Percentiles rank a stretch among this genome's conserved stretches.
Conservation (phyloP, 2,797 vertebrate species). For the Pteronotus mesoamericanus region DNA sequence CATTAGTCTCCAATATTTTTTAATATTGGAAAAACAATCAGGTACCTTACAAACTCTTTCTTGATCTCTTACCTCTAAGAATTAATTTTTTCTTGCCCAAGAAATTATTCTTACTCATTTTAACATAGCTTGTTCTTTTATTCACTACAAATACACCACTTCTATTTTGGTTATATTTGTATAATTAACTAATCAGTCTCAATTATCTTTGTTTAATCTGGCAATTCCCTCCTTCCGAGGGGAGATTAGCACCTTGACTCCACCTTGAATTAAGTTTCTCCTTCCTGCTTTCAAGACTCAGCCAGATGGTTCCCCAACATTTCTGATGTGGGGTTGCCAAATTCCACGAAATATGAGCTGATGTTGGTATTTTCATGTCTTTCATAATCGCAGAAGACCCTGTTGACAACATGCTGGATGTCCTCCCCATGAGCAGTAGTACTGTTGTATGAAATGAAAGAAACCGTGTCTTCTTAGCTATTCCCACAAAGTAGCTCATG, state of each 20-base stretch:
- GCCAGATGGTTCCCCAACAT: conserved; percentile 24
- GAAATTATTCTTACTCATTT: not conserved
- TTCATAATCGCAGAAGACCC: not conserved
- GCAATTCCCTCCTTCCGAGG: conserved; percentile 38
- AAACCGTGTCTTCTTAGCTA: not conserved
- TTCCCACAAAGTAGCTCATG: not conserved
- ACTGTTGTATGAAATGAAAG: not conserved
- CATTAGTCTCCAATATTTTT: not conserved
- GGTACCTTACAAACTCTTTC: not conserved
- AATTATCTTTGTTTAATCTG: conserved; percentile 39
- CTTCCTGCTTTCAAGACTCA: conserved; percentile 45
- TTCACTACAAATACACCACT: not conserved
- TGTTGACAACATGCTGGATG: conserved; percentile 17
- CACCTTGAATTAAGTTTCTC: conserved; percentile 44
- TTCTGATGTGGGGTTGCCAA: conserved; percentile 43
- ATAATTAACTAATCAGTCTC: not conserved
- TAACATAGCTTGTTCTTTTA: not conserved
- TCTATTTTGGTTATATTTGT: not conserved
- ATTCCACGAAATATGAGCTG: conserved; percentile 41
- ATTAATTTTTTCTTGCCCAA: not conserved
- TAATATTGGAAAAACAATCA: not conserved
- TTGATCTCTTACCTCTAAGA: not conserved
- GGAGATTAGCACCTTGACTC: conserved; percentile 53
- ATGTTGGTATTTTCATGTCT: conserved; percentile 11
- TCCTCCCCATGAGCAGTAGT: not conserved